A percentile compares a stretch with the other conserved stretches of the same genome.
phyloP scores from a whole-genome alignment of 2,888 invertebrate species.

The Polydrusus tereticollis region DNA sequence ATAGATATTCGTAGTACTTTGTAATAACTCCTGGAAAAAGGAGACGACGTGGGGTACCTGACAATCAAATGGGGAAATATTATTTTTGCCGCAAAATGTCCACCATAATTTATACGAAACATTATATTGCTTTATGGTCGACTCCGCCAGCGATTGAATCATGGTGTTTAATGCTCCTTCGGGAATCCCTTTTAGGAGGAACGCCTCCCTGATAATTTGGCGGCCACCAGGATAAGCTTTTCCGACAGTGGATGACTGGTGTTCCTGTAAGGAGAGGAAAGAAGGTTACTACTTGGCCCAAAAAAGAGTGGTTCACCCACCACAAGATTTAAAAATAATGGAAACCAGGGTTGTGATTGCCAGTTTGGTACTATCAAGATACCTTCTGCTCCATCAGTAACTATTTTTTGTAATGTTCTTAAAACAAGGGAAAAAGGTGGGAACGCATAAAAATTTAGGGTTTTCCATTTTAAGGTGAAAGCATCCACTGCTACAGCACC shows the following conservation, averaged over 20 bases:
- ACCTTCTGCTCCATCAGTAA: conserved; percentile 26
- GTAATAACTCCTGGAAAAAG: no score
- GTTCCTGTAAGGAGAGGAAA: conserved; percentile 16
- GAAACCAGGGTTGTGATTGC: conserved; percentile 41
- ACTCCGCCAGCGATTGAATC: conserved; percentile 47
- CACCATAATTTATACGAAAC: conserved; percentile 51
- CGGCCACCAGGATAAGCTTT: conserved; percentile 44
- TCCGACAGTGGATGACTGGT: conserved; percentile 21
- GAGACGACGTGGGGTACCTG: no score
- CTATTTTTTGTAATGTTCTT: conserved; percentile 25
- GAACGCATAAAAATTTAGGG: conserved; percentile 48
- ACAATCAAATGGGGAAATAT: conserved; percentile 1
- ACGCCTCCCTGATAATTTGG: conserved; percentile 28
- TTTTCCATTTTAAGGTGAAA: conserved; percentile 43
- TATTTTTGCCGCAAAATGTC: conserved; percentile 47
- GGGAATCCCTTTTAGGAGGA: conserved; percentile 33
- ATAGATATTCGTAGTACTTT: background rate
- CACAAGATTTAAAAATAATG: conserved; percentile 25
- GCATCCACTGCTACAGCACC: conserved; percentile 41
- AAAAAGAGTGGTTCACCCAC: conserved; percentile 16
- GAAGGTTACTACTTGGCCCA: conserved; percentile 23
- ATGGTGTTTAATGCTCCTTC: conserved; percentile 45
- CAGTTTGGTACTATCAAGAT: conserved; percentile 38
- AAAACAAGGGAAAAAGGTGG: conserved; percentile 45
- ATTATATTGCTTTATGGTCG: conserved; percentile 53